Percentiles rank a stretch among this genome's conserved stretches.
Evolutionary conservation across 2,888 invertebrate genomes (phyloP).

Genomic region (Ochropleura plecta): DNA sequence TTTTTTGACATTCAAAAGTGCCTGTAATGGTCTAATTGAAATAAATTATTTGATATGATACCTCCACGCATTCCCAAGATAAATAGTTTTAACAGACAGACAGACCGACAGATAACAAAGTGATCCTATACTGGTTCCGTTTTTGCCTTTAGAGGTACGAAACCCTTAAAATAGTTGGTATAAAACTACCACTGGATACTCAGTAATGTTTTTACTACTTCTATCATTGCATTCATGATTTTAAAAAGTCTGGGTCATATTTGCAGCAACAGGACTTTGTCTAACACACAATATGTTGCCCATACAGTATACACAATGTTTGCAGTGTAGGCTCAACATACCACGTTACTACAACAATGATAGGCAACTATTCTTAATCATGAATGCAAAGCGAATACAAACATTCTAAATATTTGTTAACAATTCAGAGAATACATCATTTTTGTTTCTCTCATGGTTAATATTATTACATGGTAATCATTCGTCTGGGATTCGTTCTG

Average conservation of each 20-base stretch:
- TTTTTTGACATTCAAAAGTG: too few relatives aligned
- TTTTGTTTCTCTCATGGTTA: neutral
- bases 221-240: neutral
- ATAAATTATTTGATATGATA: too few relatives aligned
- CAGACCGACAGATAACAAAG: too few relatives aligned
- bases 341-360: neutral
- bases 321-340: neutral
- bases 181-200: slow-evolving; percentile 1
- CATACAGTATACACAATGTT: neutral
- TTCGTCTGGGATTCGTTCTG: slow-evolving; percentile 74
- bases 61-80: too few relatives aligned
- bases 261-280: neutral
- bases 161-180: neutral
- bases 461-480: slow-evolving; percentile 1
- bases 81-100: too few relatives aligned
- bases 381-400: neutral
- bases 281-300: neutral
- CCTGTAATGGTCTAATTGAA: too few relatives aligned
- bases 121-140: too few relatives aligned
- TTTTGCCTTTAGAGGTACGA: too few relatives aligned
- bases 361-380: slow-evolving; percentile 1
- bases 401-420: slow-evolving; percentile 23
- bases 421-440: slow-evolving; percentile 17
- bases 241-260: neutral
- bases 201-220: slow-evolving; percentile 1